Evolutionary conservation across 1,140 invertebrate species (phyloP).

Genomic region (Spodoptera frugiperda): DNA sequence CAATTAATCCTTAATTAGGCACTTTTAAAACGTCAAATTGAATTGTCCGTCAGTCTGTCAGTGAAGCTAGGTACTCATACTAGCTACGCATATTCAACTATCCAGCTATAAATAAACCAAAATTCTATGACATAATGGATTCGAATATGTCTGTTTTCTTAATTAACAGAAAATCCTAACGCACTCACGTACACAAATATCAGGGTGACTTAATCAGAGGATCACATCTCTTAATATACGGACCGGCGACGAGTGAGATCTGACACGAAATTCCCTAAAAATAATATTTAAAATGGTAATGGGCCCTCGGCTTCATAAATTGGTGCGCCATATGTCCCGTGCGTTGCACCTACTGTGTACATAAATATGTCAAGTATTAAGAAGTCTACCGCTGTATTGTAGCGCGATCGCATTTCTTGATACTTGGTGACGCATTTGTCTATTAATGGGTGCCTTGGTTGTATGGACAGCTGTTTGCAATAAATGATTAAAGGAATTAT

Average conservation of each 20-base stretch:
- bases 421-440: conserved; percentile 51
- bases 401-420: conserved; percentile 62
- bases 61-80: too few relatives aligned
- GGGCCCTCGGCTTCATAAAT: conserved; percentile 83
- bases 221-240: conserved; percentile 85
- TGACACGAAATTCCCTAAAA: conserved; percentile 86
- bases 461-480: neutral
- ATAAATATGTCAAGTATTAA: conserved; percentile 85
- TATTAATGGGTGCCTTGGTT: neutral
- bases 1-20: too few relatives aligned
- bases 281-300: conserved; percentile 87
- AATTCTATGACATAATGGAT: conserved; percentile 33
- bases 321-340: conserved; percentile 83
- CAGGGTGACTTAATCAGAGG: conserved; percentile 81
- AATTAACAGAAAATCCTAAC: conserved; percentile 79
- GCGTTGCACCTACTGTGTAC: conserved; percentile 83
- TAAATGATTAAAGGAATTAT: too few relatives aligned
- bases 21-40: too few relatives aligned
- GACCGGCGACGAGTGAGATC: conserved; percentile 83
- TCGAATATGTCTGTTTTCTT: conserved; percentile 51
- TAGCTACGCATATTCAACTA: too few relatives aligned
- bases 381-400: conserved; percentile 70
- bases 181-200: conserved; percentile 70
- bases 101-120: conserved; percentile 9
- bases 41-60: too few relatives aligned